Evolutionary conservation across 2,113 vertebrate genomes (phyloP).

Genomic region (Amazona guildingii): DNA sequence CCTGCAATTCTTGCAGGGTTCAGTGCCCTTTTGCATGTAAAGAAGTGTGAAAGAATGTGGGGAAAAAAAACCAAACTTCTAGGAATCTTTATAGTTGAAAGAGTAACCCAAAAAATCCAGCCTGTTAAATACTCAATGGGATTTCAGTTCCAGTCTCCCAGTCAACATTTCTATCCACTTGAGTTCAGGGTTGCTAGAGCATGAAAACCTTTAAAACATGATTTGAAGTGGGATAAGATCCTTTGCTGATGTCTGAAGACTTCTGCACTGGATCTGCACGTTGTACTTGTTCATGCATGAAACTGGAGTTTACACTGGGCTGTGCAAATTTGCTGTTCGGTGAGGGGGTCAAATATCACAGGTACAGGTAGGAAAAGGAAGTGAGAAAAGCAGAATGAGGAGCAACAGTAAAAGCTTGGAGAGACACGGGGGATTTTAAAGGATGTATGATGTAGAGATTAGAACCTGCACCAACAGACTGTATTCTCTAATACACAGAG

Average conservation of each 20-base stretch:
- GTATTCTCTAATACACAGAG: not conserved
- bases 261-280: not conserved
- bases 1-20: not conserved
- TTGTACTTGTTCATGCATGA: not conserved
- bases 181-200: not conserved
- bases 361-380: not conserved
- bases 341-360: not conserved
- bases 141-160: not conserved
- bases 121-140: fast-evolving
- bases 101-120: not conserved
- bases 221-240: not conserved
- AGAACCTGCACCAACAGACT: not conserved
- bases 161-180: not conserved
- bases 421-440: not conserved
- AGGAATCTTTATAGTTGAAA: not conserved
- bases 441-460: not conserved
- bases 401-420: not conserved
- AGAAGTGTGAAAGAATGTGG: not conserved
- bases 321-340: not conserved
- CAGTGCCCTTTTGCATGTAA: not conserved
- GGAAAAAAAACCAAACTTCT: not conserved
- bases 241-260: not conserved
- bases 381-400: not conserved
- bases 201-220: not conserved
- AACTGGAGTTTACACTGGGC: not conserved